Conservation (phyloP, 2,113 vertebrate genomes). For the Gavialis gangeticus region DNA sequence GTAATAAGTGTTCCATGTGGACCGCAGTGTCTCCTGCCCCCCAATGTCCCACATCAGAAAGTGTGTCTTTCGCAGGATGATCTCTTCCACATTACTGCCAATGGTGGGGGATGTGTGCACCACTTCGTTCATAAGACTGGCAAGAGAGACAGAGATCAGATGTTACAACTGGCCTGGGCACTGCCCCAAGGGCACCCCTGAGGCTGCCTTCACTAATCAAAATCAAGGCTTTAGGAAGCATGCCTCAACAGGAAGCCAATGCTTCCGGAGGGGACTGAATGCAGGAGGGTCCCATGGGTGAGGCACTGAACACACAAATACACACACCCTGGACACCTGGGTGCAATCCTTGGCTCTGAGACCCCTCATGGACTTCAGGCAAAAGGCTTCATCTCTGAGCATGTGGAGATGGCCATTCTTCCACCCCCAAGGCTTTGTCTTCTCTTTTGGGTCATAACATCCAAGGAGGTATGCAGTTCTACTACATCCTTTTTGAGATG, state of each 20-base stretch:
- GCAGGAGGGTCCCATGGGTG: not conserved
- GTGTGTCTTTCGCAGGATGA: conserved; percentile 82
- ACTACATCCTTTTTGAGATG: too few species aligned
- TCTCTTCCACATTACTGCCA: conserved; percentile 88
- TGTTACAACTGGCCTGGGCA: not conserved
- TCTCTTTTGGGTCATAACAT: not conserved
- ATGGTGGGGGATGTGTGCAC: conserved; percentile 87
- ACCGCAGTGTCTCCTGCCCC: conserved; percentile 84
- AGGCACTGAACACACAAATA: not conserved
- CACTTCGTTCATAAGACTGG: conserved; percentile 86
- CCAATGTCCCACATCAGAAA: conserved; percentile 90
- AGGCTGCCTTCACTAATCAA: not conserved
- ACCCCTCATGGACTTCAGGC: not conserved
- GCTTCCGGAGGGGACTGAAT: not conserved
- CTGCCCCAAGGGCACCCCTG: too few species aligned
- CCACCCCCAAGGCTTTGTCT: not conserved
- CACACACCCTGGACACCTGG: too few species aligned
- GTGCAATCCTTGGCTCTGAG: not conserved
- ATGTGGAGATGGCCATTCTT: not conserved
- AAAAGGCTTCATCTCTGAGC: not conserved
- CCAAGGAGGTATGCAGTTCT: not conserved
- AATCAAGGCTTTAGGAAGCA: not conserved
- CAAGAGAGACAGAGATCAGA: not conserved
- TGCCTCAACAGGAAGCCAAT: not conserved
- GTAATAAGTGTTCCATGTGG: conserved; percentile 86